Conservation (phyloP, 1,140 invertebrate genomes). For the Euglossa dilemma region DNA sequence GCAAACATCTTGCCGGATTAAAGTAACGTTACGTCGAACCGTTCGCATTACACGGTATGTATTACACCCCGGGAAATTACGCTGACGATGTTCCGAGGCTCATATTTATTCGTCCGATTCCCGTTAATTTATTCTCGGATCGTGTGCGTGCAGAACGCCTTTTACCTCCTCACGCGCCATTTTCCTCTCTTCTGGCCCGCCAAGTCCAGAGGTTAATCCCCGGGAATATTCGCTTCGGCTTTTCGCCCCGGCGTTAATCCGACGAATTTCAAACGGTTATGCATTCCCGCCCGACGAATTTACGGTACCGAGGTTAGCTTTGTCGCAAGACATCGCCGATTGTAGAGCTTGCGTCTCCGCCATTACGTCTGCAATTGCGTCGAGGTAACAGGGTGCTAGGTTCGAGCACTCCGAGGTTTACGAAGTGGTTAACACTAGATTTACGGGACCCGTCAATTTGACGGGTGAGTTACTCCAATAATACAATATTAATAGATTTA, state of each 20-base stretch:
- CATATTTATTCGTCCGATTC: constrained; percentile 1
- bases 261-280: not conserved
- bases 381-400: too few species aligned
- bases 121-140: constrained; percentile 18
- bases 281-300: too few species aligned
- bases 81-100: not conserved
- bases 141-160: not conserved
- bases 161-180: not conserved
- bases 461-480: too few species aligned
- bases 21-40: constrained; percentile 27
- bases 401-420: too few species aligned
- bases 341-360: too few species aligned
- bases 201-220: not conserved
- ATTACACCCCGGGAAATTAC: not conserved
- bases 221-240: not conserved
- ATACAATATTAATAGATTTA: too few species aligned
- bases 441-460: too few species aligned
- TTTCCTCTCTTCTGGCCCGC: not conserved
- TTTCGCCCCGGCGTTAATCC: not conserved
- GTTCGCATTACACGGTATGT: not conserved
- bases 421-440: too few species aligned
- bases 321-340: too few species aligned
- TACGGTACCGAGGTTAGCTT: too few species aligned
- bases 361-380: too few species aligned
- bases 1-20: constrained; percentile 14